Percentiles rank a stretch among this genome's conserved stretches.
Evolutionary conservation across 2,888 invertebrate genomes (phyloP).

Genomic region (Malachius bipustulatus): DNA sequence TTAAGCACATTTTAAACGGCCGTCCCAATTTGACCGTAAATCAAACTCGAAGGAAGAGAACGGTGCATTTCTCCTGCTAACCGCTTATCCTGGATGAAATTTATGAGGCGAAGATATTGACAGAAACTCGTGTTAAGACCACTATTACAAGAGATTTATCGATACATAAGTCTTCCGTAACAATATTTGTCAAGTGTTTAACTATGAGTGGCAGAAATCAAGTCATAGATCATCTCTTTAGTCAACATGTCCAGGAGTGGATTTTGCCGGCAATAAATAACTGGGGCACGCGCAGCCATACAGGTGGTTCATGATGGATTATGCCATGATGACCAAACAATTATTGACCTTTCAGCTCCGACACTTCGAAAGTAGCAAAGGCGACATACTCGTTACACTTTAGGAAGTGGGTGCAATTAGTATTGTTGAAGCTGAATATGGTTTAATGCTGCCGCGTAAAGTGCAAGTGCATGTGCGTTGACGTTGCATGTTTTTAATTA

Average conservation of each 20-base stretch:
- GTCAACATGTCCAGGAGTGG: slow-evolving; percentile 34
- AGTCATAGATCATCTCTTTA: slow-evolving; percentile 35
- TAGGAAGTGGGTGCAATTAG: too few species aligned
- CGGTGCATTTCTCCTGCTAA: too few species aligned
- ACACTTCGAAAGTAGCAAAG: background rate
- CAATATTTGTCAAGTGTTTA: slow-evolving; percentile 34
- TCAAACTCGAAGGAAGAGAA: background rate
- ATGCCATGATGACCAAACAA: slow-evolving; percentile 32
- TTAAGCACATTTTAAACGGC: too few species aligned
- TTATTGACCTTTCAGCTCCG: slow-evolving; percentile 30
- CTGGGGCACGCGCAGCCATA: slow-evolving; percentile 26
- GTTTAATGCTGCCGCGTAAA: too few species aligned
- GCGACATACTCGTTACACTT: too few species aligned
- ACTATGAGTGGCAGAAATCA: slow-evolving; percentile 34
- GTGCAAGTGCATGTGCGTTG: too few species aligned
- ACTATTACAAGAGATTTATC: slow-evolving; percentile 35
- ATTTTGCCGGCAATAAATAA: slow-evolving; percentile 32
- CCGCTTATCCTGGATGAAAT: slow-evolving; percentile 22
- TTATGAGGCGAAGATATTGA: slow-evolving; percentile 34
- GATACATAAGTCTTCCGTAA: slow-evolving; percentile 36
- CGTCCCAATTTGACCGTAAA: background rate
- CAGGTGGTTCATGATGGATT: slow-evolving; percentile 37
- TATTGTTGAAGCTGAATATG: too few species aligned
- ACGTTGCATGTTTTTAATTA: too few species aligned
- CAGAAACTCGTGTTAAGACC: slow-evolving; percentile 35